A percentile compares a stretch with the other conserved stretches of the same genome.
phyloP scores from a whole-genome alignment of 2,888 invertebrate species.

The Polia nebulosa region DNA sequence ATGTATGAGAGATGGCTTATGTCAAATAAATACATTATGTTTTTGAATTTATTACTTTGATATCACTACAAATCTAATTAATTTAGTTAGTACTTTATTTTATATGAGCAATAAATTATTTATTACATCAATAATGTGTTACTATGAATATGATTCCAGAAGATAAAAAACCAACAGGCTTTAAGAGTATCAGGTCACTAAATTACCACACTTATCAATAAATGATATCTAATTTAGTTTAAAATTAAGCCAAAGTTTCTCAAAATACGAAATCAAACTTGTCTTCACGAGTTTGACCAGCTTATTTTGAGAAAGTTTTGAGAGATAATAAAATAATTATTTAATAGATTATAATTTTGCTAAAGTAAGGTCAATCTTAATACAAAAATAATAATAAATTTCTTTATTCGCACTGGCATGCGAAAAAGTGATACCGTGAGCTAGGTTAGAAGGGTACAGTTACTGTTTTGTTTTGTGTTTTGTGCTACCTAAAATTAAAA shows the following conservation, averaged over 20 bases:
- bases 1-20: background rate
- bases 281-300: background rate
- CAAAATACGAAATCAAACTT: no score
- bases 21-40: constrained; percentile 12
- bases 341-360: background rate
- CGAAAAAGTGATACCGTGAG: no score
- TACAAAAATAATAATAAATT: no score
- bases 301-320: background rate
- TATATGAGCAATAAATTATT: background rate
- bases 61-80: background rate
- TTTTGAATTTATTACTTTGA: background rate
- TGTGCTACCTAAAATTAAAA: no score
- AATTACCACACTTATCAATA: no score
- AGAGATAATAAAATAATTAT: background rate
- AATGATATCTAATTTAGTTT: no score
- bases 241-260: background rate
- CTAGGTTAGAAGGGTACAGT: no score
- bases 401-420: no score
- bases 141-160: background rate
- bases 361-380: no score
- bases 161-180: background rate
- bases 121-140: no score
- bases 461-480: no score
- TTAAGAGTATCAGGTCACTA: background rate
- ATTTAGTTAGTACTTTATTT: background rate